Percentiles rank a stretch among this genome's conserved stretches.
These are phyloP conservation scores for Lochmaea capreae DNA, from an alignment of 2,888 invertebrate genomes.

Conservation along the genomic window DNA sequence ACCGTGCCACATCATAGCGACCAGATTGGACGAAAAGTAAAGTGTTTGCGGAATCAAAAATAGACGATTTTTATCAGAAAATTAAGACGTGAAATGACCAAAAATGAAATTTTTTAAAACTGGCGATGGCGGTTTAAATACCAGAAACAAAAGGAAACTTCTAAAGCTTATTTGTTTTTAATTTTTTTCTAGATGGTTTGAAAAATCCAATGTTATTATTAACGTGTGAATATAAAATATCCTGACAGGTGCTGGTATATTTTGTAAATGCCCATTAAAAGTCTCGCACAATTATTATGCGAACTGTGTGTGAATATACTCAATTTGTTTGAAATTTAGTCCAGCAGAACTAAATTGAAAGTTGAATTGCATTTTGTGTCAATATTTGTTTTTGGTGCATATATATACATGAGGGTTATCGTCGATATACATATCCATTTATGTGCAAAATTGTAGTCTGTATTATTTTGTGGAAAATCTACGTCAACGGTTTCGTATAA, in stretches of 20 bases:
- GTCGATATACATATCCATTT: slow-evolving; percentile 4
- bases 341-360: slow-evolving; percentile 12
- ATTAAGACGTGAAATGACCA: too few relatives aligned
- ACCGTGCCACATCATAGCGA: too few relatives aligned
- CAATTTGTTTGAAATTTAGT: neutral
- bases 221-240: too few relatives aligned
- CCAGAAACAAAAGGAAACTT: too few relatives aligned
- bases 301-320: slow-evolving; percentile 8
- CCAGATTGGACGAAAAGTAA: too few relatives aligned
- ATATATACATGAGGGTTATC: slow-evolving; percentile 16
- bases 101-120: too few relatives aligned
- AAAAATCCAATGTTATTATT: too few relatives aligned
- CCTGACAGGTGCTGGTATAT: neutral
- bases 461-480: neutral
- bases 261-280: neutral
- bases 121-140: too few relatives aligned
- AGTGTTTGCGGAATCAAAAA: too few relatives aligned
- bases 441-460: slow-evolving; percentile 15
- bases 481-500: neutral
- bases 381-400: slow-evolving; percentile 13
- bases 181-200: too few relatives aligned
- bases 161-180: too few relatives aligned
- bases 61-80: too few relatives aligned
- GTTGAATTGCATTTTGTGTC: slow-evolving; percentile 16
- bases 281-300: neutral